These are phyloP conservation scores for Pinna nobilis DNA, from an alignment of 1,140 invertebrate genomes.

Conservation along the genomic window DNA sequence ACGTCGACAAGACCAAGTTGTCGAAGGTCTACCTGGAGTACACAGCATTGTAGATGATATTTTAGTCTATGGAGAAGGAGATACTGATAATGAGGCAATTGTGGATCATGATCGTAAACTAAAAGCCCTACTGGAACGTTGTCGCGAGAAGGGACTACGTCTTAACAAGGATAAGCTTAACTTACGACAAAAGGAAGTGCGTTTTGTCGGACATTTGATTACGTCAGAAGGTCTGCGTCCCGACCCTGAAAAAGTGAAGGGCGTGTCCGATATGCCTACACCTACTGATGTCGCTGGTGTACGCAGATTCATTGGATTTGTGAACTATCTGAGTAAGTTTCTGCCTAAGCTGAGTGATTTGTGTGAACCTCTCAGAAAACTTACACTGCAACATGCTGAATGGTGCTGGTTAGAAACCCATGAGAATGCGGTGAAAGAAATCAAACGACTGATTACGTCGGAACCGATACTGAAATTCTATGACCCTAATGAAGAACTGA, in stretches of 20 bases:
- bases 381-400: slow-evolving; percentile 50
- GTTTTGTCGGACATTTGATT: neutral
- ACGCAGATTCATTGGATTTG: slow-evolving; percentile 38
- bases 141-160: slow-evolving; percentile 14
- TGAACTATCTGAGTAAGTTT: slow-evolving; percentile 44
- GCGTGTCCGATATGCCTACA: slow-evolving; percentile 52
- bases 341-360: slow-evolving; percentile 38
- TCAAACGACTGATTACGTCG: slow-evolving; percentile 48
- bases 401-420: slow-evolving; percentile 45
- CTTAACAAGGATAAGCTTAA: slow-evolving; percentile 37
- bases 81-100: neutral
- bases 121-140: slow-evolving; percentile 10
- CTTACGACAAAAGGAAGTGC: slow-evolving; percentile 17
- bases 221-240: slow-evolving; percentile 64
- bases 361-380: slow-evolving; percentile 60
- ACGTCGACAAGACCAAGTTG: slow-evolving; percentile 11
- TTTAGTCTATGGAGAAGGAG: slow-evolving; percentile 39
- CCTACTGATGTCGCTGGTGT: slow-evolving; percentile 33
- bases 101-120: slow-evolving; percentile 9
- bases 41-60: slow-evolving; percentile 56
- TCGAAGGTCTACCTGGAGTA: slow-evolving; percentile 30
- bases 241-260: slow-evolving; percentile 69
- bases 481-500: slow-evolving; percentile 33
- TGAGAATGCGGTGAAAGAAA: slow-evolving; percentile 38
- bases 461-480: slow-evolving; percentile 49